A percentile compares a stretch with the other conserved stretches of the same genome.
Conservation (phyloP, 2,113 vertebrate species). For the Cyprinodon variegatus region DNA sequence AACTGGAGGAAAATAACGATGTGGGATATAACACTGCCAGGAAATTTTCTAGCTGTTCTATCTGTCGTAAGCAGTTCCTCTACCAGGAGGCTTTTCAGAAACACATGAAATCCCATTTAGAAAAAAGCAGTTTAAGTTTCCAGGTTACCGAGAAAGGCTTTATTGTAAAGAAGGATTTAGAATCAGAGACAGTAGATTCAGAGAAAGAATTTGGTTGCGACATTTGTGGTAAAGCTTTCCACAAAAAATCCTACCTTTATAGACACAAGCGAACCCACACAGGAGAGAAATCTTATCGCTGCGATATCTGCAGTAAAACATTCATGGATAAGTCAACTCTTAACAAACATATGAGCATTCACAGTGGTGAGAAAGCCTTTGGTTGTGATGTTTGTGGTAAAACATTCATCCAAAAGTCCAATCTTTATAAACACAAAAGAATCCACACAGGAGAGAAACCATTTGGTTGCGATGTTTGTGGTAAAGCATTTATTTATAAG, state of each 20-base stretch:
- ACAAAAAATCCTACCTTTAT: neutral
- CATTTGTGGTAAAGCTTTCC: neutral
- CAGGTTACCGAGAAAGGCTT: neutral
- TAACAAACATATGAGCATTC: neutral
- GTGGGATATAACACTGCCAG: neutral
- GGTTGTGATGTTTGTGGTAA: slow-evolving; percentile 1
- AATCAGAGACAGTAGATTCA: neutral
- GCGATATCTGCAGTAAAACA: neutral
- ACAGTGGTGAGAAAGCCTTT: neutral
- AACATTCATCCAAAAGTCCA: neutral
- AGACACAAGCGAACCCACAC: neutral
- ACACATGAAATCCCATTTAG: neutral
- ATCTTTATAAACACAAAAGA: slow-evolving; percentile 1
- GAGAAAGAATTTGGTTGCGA: neutral
- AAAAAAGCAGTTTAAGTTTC: neutral
- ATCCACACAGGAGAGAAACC: neutral
- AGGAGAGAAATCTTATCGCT: neutral
- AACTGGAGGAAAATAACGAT: neutral
- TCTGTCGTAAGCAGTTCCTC: neutral
- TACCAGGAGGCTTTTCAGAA: neutral
- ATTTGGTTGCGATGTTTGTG: neutral
- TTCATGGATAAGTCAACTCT: neutral
- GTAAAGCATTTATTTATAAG: neutral
- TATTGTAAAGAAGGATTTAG: neutral
- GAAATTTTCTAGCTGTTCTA: neutral